Base-by-base conservation (phyloP, 2,888 invertebrate genomes). In the Macrophya alboannulata region DNA sequence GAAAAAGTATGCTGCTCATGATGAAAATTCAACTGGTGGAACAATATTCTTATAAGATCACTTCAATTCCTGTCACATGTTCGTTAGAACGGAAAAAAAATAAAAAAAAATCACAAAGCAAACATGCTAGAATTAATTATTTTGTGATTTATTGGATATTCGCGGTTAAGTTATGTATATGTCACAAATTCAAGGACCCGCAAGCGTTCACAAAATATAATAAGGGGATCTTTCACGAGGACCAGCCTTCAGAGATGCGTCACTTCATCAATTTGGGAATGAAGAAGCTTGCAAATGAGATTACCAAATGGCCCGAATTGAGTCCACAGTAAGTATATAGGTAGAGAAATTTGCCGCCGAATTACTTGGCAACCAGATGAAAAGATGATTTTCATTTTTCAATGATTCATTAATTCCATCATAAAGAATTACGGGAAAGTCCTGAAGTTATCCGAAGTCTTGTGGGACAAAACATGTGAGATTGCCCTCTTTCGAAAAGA, bases 401-500 rank as follows among this genome's bases (percentile, higher is more conserved):
- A 76, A 8, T 25, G 10, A 40, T 45, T 21, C 10, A 12, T 59
- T 43, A n/a, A 59, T 74, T 25, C 48, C 55, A 12, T 10, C 6
- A 17, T 48, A 15, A 25, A 86, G 86, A 76, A 86, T 85, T 59
- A 65, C 79, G 8, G 79, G 62, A 87, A 87, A 62, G 12, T 87
- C n/a, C 55, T 15, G 4, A 84, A 86, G 62, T 68, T 87, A 4
- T 17, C 85, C 10, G 84, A 87, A 45, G 48, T 21, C 0, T 3
- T 87, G 0, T 90, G 87, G 48, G 4, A 68, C 0, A 88, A 85
- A 48, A 89, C 88, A 5, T 1, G 68, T 1, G 74, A 88, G 0
- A 62, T 45, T 6, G 0, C 37, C 0, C 43, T 21, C 0, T 37
- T 12, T 0, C 71, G 74, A 0, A 87, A 90, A 1, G 86, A 89